Evolutionary conservation across 2,888 invertebrate species (phyloP), one percentile per base, ranked within the genome.

Genomic region (Cryptus viduatorius): DNA sequence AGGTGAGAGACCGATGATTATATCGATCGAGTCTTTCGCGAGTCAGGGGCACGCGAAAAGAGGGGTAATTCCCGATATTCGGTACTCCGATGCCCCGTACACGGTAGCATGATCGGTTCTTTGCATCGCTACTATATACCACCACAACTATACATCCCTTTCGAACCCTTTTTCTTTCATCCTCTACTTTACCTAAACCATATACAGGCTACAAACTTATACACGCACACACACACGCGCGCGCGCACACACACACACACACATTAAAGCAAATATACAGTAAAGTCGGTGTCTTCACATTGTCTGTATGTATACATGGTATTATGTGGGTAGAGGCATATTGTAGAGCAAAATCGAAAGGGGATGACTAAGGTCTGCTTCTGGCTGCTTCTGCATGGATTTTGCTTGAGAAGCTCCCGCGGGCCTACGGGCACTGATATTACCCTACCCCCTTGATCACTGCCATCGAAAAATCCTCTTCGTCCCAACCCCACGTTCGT

Each of bases 1-100:
- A 90, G 91, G 91, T 91, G 91, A 91, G 90, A 92, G 89, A 92
- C 92, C 92, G 90, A 91, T 92, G 91, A 92, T 92, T 93, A 93
- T 88, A 91, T 90, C 91, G 92, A 92, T 92, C 90, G 89, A 88
- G 86, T 89, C 87, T 85, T 86, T 81, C 53, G 64, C 69, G 77
- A 83, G 78, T 79, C 77, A 69, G 80, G 82, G 80, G 84, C 82
- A 79, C 86, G 86, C 82, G 86, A 87, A 88, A 88, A 87, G 87
- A 86, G 86, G 89, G 90, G 89, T 92, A 92, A 93, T 93, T 93
- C 84, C 91, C 83, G 91, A 90, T 90, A 91, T 91, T 90, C 89
- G 89, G 90, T 88, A 87, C 85, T 90, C 89, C 87, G 90, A 61
- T 71, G 78, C 81, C 90, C 91, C 76, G 91, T 92, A 92, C 91